Evolutionary conservation across 2,888 invertebrate species (phyloP), one percentile per base, ranked within the genome.

Genomic region (Eupeodes latifasciatus): DNA sequence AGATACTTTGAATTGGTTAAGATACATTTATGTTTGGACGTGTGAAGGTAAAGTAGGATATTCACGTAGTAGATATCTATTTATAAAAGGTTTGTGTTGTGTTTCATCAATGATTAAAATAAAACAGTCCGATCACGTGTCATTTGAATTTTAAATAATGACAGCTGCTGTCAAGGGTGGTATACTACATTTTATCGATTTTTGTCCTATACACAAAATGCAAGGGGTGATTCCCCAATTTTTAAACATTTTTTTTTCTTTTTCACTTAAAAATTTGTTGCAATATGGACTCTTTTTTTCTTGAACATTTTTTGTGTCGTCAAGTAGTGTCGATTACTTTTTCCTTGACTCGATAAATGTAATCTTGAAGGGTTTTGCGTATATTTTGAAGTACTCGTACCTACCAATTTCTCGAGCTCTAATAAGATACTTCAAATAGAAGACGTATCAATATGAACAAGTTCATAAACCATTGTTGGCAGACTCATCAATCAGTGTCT

Each of bases 81-180:
- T 4, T 71, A 6, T 71, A 16, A 34, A 53, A 12, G 36, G 71
- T n/a, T 71, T 3, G 11, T 3, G 11, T 71, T 16, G 19, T 14
- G 19, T 49, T 11, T 27, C 27, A 27, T 27, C 27, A 2, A n/a
- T n/a, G 6, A 14, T 14, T 11, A 59, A 78, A 84, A 47, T 44
- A 53, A 69, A 55, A 44, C 14, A 80, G 6, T 69, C 59, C 36
- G 47, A 51, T 76, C 81, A 81, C 76, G 84, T 84, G 84, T 44
- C 74, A 57, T 49, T 69, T 40, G 55, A 75, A 69, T 76, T 62
- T 75, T 19, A 57, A 69, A 69, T 76, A 59, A 14, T 85, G 71
- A 69, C 81, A 78, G 57, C 59, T 67, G 74, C 66, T 80, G 76
- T 81, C 74, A 79, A 69, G 64, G 80, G 75, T 64, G 51, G 47